Evolutionary conservation across 2,888 invertebrate species (phyloP).

Genomic region (Macrophya annulata): DNA sequence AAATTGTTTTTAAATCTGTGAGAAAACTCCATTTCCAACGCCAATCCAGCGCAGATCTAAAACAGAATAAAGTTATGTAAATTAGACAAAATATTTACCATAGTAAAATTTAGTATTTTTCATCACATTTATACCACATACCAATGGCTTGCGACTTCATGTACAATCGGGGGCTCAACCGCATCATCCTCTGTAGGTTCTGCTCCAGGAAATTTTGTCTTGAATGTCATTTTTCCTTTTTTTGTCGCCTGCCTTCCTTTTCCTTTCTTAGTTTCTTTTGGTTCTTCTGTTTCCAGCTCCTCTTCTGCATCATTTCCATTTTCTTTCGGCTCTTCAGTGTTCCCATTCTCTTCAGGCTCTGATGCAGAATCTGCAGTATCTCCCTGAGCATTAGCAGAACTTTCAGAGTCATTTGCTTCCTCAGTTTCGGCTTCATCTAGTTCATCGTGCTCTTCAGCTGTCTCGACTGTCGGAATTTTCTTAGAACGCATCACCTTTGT

Average conservation of each 20-base stretch:
- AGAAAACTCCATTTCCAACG: not conserved
- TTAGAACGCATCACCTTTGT: constrained; percentile 31
- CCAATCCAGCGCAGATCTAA: constrained; percentile 36
- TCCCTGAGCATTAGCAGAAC: not conserved
- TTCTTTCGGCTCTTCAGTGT: constrained; percentile 14
- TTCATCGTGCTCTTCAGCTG: constrained; percentile 19
- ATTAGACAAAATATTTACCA: not conserved
- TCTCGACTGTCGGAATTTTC: not conserved
- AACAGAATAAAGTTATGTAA: constrained; percentile 5
- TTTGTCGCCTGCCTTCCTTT: constrained; percentile 50
- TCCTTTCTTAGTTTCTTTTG: constrained; percentile 53
- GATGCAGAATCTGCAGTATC: constrained; percentile 31
- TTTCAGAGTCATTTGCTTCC: constrained; percentile 18
- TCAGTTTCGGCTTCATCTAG: not conserved
- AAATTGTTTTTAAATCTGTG: not conserved
- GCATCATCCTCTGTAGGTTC: constrained; percentile 21
- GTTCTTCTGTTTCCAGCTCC: constrained; percentile 52
- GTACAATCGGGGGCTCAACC: not conserved
- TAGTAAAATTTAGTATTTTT: not conserved
- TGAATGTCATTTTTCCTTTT: constrained; percentile 44
- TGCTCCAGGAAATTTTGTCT: constrained; percentile 32
- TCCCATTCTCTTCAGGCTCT: constrained; percentile 53
- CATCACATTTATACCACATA: not conserved
- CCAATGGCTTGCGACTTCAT: constrained; percentile 37
- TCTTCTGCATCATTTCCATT: constrained; percentile 50